phyloP scores from a whole-genome alignment of 2,113 vertebrate genomes.

The Plecturocebus donacophilus region DNA sequence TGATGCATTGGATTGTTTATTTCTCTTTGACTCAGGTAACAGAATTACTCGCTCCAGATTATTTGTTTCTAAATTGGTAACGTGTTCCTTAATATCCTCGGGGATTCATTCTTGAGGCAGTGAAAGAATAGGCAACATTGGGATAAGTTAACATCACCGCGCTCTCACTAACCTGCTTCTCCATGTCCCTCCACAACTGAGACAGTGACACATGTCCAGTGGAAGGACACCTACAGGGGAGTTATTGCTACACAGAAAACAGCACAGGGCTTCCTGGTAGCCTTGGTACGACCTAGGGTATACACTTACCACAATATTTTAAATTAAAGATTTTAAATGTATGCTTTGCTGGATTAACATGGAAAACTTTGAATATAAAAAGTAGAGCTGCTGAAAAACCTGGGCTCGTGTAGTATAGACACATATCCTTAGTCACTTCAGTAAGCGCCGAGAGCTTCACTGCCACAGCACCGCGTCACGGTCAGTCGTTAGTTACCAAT shows the following conservation, averaged over 20 bases:
- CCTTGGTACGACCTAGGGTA: background rate
- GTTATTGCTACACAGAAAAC: background rate
- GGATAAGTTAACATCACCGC: too few species aligned
- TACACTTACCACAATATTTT: background rate
- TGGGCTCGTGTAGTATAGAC: background rate
- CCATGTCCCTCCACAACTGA: background rate
- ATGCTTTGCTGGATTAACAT: background rate
- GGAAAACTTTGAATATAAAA: background rate
- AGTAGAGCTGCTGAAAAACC: background rate
- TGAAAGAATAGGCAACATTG: background rate
- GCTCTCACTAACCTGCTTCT: background rate
- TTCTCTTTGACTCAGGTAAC: background rate
- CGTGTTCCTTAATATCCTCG: rapidly evolving
- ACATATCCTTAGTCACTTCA: rapidly evolving
- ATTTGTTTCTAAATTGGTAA: background rate
- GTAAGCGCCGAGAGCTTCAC: too few species aligned
- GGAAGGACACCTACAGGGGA: background rate
- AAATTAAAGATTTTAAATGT: background rate
- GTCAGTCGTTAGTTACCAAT: rapidly evolving
- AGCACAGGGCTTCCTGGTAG: background rate
- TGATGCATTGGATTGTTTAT: rapidly evolving
- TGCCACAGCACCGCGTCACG: rapidly evolving
- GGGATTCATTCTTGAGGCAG: background rate
- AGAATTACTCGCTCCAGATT: background rate
- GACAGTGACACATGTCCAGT: background rate